A percentile compares a stretch with the other conserved stretches of the same genome.
Evolutionary conservation across 1,140 invertebrate species (phyloP).

Genomic region (Camponotus pennsylvanicus): DNA sequence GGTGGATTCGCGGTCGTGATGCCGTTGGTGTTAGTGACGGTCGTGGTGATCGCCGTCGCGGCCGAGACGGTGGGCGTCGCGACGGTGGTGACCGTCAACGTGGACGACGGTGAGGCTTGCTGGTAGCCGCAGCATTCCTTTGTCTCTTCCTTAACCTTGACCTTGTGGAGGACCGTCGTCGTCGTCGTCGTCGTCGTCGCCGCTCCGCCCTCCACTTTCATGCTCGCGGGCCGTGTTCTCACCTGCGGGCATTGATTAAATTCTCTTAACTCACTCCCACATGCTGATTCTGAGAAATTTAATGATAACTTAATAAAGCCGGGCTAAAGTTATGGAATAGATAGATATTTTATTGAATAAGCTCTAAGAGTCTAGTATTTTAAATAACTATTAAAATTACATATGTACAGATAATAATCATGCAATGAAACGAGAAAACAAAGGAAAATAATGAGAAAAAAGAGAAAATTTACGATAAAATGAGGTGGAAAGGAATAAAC

Average conservation of each 20-base stretch:
- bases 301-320: too few species aligned
- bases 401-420: too few species aligned
- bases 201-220: constrained; percentile 83
- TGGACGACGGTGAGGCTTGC: constrained; percentile 69
- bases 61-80: constrained; percentile 58
- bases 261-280: neutral
- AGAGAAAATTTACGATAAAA: too few species aligned
- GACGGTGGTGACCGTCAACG: constrained; percentile 54
- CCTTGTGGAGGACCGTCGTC: constrained; percentile 78
- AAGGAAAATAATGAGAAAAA: neutral
- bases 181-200: constrained; percentile 63
- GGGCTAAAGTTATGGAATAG: too few species aligned
- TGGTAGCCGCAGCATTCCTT: constrained; percentile 80
- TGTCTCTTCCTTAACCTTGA: constrained; percentile 84
- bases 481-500: too few species aligned
- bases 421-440: too few species aligned
- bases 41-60: constrained; percentile 53
- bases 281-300: neutral
- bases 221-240: constrained; percentile 70
- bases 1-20: constrained; percentile 65
- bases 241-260: constrained; percentile 55
- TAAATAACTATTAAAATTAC: too few species aligned
- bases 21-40: constrained; percentile 63
- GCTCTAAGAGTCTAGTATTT: too few species aligned
- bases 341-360: too few species aligned